phyloP scores from a whole-genome alignment of 2,888 invertebrate species.

The Helicoverpa assulta region DNA sequence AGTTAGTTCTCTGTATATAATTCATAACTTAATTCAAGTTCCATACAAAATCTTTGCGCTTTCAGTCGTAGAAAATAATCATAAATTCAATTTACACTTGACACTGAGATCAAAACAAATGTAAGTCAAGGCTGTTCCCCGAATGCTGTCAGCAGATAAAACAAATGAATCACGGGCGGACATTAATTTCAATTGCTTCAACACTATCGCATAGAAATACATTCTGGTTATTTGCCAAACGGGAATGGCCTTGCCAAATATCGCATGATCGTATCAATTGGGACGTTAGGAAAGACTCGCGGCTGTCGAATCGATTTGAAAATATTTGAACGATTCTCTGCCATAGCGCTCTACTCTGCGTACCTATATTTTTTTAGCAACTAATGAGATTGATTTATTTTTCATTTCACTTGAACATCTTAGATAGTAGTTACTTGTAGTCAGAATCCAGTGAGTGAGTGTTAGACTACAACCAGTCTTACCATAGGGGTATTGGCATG shows the following conservation, averaged over 20 bases:
- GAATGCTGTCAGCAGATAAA: conserved; percentile 16
- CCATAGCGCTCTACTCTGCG: background rate
- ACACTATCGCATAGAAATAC: conserved; percentile 49
- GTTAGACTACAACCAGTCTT: too few relatives aligned
- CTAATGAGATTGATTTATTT: too few relatives aligned
- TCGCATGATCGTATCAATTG: conserved; percentile 46
- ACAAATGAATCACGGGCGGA: conserved; percentile 35
- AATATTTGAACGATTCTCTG: conserved; percentile 1
- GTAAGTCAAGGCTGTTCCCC: conserved; percentile 19
- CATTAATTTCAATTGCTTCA: conserved; percentile 51
- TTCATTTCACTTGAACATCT: too few relatives aligned
- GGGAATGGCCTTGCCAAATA: conserved; percentile 49
- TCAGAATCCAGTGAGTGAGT: too few relatives aligned
- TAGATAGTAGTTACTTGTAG: too few relatives aligned
- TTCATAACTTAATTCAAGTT: too few relatives aligned
- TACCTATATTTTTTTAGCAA: too few relatives aligned
- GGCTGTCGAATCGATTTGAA: conserved; percentile 6
- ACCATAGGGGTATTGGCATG: too few relatives aligned
- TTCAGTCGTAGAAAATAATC: background rate
- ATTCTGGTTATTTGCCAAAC: conserved; percentile 62
- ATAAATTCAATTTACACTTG: background rate
- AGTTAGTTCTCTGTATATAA: too few relatives aligned
- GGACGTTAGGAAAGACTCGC: conserved; percentile 11
- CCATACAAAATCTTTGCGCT: background rate
- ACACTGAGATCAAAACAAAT: conserved; percentile 16